Percentiles rank a stretch among this genome's conserved stretches.
Conservation (phyloP, 2,113 vertebrate genomes). For the Brachypteracias leptosomus region DNA sequence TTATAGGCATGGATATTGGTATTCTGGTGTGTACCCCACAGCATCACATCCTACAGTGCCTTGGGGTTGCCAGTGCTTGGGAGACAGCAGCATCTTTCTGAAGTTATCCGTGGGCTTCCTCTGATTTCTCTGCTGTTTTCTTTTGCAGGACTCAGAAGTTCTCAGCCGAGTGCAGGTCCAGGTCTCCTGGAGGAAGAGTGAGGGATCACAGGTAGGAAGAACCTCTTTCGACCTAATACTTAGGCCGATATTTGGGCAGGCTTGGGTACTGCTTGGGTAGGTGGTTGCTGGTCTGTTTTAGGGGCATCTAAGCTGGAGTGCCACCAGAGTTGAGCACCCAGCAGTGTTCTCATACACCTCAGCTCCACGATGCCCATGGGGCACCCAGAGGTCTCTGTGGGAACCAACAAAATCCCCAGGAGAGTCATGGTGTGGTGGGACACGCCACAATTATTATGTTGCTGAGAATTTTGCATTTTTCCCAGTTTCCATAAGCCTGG, state of each 20-base stretch:
- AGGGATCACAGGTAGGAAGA: neutral
- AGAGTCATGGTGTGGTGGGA: neutral
- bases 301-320: neutral
- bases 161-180: neutral
- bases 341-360: rapidly evolving
- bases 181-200: neutral
- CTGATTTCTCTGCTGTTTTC: neutral
- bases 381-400: neutral
- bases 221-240: neutral
- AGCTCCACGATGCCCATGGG: rapidly evolving
- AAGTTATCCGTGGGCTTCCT: neutral
- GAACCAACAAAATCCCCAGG: neutral
- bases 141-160: neutral
- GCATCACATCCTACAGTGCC: neutral
- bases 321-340: rapidly evolving
- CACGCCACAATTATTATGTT: neutral
- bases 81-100: neutral
- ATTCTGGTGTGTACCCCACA: rapidly evolving
- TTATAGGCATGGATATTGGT: neutral
- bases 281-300: neutral
- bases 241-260: neutral
- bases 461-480: neutral
- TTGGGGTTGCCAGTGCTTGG: rapidly evolving
- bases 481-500: neutral
- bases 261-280: neutral